Evolutionary conservation across 2,888 invertebrate species (phyloP).

Genomic region (Hoplodrina ambigua): DNA sequence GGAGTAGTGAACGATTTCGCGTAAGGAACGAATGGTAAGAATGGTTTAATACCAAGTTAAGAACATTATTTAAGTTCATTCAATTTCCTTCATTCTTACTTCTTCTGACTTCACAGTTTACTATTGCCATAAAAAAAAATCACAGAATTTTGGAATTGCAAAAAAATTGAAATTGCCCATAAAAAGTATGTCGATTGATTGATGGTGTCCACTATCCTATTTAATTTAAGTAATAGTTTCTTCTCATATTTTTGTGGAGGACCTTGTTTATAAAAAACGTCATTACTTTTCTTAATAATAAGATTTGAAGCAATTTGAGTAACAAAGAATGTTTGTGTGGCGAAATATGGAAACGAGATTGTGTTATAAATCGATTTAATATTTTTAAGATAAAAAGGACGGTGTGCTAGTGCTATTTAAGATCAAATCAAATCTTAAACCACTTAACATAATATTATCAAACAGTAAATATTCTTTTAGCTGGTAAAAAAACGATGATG

Average conservation of each 20-base stretch:
- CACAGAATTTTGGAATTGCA: too few species aligned
- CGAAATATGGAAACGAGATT: conserved; percentile 18
- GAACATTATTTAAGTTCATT: too few species aligned
- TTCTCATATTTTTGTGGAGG: neutral
- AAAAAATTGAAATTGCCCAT: too few species aligned
- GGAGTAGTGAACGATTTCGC: too few species aligned
- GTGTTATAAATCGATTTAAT: conserved; percentile 1
- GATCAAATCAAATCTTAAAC: conserved; percentile 1
- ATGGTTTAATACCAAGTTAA: too few species aligned
- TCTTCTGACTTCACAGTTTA: too few species aligned
- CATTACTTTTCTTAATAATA: too few species aligned
- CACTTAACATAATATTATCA: conserved; percentile 8
- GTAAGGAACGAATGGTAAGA: too few species aligned
- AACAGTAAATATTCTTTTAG: conserved; percentile 20
- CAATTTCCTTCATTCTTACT: too few species aligned
- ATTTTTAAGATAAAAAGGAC: neutral
- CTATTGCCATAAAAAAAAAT: too few species aligned
- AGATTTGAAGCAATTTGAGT: neutral
- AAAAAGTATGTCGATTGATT: too few species aligned
- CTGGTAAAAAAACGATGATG: conserved; percentile 36
- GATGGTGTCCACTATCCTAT: too few species aligned
- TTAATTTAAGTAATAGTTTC: neutral
- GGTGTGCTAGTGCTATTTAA: conserved; percentile 21
- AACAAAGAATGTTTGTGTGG: conserved; percentile 12
- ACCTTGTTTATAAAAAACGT: neutral